Evolutionary conservation across 2,113 vertebrate genomes (phyloP).

Genomic region (Anarrhichthys ocellatus): DNA sequence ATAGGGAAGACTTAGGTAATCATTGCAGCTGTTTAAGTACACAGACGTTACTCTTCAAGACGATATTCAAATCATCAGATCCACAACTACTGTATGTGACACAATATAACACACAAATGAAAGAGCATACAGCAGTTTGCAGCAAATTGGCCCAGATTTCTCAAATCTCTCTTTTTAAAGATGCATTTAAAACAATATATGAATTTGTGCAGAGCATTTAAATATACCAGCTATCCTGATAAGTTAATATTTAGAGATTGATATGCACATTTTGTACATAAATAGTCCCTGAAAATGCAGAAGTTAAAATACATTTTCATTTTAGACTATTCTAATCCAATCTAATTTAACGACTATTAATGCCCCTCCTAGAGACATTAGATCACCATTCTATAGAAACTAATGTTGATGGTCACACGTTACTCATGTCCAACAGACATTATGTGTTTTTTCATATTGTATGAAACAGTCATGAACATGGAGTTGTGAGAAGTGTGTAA

Average conservation of each 20-base stretch:
- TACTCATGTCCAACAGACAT: background rate
- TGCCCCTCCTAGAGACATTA: background rate
- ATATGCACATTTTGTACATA: background rate
- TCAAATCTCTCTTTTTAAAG: background rate
- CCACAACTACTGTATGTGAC: background rate
- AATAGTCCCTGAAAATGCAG: background rate
- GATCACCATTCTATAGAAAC: background rate
- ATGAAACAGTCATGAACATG: slow-evolving; percentile 33
- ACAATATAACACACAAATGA: background rate
- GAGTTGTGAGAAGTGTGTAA: slow-evolving; percentile 57
- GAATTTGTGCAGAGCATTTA: background rate
- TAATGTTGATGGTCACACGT: slow-evolving; percentile 2
- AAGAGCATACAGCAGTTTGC: background rate
- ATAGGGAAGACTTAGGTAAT: background rate
- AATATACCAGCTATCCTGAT: background rate
- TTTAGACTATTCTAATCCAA: background rate
- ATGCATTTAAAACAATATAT: background rate
- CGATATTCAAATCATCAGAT: background rate
- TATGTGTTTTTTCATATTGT: background rate
- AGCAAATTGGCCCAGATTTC: background rate
- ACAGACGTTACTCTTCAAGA: background rate
- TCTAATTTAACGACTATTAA: background rate
- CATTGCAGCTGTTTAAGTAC: background rate
- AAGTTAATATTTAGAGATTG: background rate
- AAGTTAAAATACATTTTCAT: background rate